These are phyloP conservation scores for Drosophila imparisetae DNA, from an alignment of 2,888 invertebrate species.

Conservation along the genomic window DNA sequence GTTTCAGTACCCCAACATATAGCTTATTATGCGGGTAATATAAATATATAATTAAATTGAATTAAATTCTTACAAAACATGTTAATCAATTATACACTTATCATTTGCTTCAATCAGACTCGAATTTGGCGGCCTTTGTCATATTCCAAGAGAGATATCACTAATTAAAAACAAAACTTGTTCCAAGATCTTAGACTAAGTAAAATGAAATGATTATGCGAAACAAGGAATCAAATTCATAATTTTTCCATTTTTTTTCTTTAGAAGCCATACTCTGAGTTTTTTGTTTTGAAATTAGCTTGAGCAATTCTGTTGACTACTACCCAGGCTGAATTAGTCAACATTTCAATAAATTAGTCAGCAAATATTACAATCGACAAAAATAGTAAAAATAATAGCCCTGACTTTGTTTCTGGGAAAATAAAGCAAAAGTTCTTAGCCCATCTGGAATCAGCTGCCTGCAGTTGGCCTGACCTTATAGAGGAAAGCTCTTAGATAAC, in stretches of 20 bases:
- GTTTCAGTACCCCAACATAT: background rate
- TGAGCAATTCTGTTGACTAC: background rate
- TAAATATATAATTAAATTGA: background rate
- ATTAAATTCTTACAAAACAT: background rate
- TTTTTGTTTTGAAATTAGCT: background rate
- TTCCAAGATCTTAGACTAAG: background rate
- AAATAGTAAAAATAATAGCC: background rate
- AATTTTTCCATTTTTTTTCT: background rate
- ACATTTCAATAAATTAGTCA: conserved; percentile 29
- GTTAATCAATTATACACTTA: background rate
- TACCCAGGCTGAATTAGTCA: conserved; percentile 21
- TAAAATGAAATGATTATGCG: background rate
- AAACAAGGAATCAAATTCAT: background rate
- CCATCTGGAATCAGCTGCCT: conserved; percentile 1
- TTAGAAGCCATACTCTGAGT: background rate
- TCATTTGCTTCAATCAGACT: background rate
- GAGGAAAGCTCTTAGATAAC: conserved; percentile 50
- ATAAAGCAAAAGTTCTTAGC: conserved; percentile 3
- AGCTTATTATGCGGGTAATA: background rate
- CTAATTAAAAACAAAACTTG: background rate
- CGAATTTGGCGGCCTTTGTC: background rate
- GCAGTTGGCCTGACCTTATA: conserved; percentile 36
- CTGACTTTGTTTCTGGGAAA: conserved; percentile 4
- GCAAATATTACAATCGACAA: conserved; percentile 10
- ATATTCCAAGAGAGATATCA: background rate